phyloP scores from a whole-genome alignment of 2,888 invertebrate genomes.

The Acanthosepion lycidas region DNA sequence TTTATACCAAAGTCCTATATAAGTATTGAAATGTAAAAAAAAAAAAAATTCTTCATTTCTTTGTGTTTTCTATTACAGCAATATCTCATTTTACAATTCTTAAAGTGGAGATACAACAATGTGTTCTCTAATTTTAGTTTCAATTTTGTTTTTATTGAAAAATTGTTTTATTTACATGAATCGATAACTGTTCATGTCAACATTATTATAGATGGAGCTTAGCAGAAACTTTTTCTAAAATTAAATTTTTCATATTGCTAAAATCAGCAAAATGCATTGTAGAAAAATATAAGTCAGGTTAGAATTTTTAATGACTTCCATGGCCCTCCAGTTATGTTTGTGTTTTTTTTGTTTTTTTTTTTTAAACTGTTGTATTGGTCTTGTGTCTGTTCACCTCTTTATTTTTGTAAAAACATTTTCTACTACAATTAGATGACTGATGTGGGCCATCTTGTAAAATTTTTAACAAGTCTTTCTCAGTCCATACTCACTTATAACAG shows the following conservation, averaged over 20 bases:
- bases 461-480: background rate
- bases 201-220: too few species aligned
- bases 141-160: background rate
- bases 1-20: too few species aligned
- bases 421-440: too few species aligned
- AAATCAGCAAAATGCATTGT: background rate
- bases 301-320: background rate
- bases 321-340: background rate
- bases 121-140: background rate
- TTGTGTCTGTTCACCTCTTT: background rate
- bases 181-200: background rate
- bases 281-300: background rate
- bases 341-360: background rate
- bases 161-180: too few species aligned
- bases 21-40: too few species aligned
- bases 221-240: too few species aligned
- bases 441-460: background rate
- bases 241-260: background rate
- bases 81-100: too few species aligned
- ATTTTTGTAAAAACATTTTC: background rate
- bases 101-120: background rate
- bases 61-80: too few species aligned
- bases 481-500: background rate
- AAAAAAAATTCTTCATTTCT: too few species aligned
- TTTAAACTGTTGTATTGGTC: background rate